Conservation (phyloP, 2,113 vertebrate genomes). For the Agapornis roseicollis region DNA sequence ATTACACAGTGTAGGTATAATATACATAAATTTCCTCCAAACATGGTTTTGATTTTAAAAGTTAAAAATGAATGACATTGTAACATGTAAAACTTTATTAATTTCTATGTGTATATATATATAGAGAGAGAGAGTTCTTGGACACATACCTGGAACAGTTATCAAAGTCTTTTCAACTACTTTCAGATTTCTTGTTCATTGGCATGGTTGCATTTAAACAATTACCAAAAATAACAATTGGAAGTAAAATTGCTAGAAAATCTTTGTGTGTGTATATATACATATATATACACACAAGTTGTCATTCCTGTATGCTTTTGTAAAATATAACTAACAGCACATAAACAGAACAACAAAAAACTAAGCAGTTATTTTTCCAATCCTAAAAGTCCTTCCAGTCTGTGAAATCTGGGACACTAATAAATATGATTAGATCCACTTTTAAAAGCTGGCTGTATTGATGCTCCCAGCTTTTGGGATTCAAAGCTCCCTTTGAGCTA, state of each 20-base stretch:
- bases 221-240: neutral
- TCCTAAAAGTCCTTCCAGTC: neutral
- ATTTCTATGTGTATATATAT: neutral
- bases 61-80: rapidly evolving
- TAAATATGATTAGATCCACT: neutral
- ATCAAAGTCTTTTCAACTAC: neutral
- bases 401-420: neutral
- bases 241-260: neutral
- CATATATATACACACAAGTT: neutral
- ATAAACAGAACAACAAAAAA: neutral
- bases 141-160: neutral
- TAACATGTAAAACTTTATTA: neutral
- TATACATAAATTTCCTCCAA: neutral
- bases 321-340: neutral
- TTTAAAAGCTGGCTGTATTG: neutral
- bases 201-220: neutral
- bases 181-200: neutral
- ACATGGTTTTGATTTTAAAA: neutral
- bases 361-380: neutral
- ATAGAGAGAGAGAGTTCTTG: neutral
- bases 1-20: neutral
- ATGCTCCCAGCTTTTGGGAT: neutral
- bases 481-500: neutral
- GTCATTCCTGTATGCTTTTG: neutral
- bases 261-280: neutral